These are phyloP conservation scores for Donacobius atricapilla DNA, from an alignment of 2,113 vertebrate genomes.

Conservation along the genomic window DNA sequence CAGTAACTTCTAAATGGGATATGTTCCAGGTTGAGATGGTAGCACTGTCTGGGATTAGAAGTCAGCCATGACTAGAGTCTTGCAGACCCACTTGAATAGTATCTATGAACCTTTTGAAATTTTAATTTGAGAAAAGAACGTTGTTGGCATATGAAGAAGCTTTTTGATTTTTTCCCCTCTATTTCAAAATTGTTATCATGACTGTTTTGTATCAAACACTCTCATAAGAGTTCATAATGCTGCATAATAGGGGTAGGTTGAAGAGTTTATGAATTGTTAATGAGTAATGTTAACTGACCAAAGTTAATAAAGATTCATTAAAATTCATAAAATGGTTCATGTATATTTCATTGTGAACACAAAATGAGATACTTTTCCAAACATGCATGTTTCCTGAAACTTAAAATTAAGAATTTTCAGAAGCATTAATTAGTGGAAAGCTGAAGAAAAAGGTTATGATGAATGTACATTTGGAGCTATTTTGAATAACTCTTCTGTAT, in stretches of 20 bases:
- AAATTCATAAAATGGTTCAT: conserved; percentile 52
- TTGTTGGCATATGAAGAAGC: conserved; percentile 15
- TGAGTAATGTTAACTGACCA: conserved; percentile 37
- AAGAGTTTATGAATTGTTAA: conserved; percentile 46
- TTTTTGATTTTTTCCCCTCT: not conserved
- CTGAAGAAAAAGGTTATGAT: conserved; percentile 4
- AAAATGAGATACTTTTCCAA: conserved; percentile 31
- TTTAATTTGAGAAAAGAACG: conserved; percentile 61
- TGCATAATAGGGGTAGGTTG: conserved; percentile 16
- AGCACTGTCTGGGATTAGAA: not conserved
- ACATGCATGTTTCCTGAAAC: conserved; percentile 19
- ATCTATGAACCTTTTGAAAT: conserved; percentile 22
- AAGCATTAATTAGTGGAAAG: conserved; percentile 35
- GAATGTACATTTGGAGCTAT: not conserved
- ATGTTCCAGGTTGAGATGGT: not conserved
- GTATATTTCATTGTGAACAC: conserved; percentile 12
- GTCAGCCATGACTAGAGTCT: not conserved
- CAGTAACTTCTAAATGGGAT: not conserved
- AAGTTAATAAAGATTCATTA: conserved; percentile 59
- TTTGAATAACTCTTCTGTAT: conserved; percentile 19
- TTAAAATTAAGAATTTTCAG: conserved; percentile 25
- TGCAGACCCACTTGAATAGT: not conserved
- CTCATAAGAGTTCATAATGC: conserved; percentile 46
- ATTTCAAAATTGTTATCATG: not conserved
- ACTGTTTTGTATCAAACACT: not conserved